phyloP scores from a whole-genome alignment of 2,888 invertebrate species.

The Creontiades dilutus region DNA sequence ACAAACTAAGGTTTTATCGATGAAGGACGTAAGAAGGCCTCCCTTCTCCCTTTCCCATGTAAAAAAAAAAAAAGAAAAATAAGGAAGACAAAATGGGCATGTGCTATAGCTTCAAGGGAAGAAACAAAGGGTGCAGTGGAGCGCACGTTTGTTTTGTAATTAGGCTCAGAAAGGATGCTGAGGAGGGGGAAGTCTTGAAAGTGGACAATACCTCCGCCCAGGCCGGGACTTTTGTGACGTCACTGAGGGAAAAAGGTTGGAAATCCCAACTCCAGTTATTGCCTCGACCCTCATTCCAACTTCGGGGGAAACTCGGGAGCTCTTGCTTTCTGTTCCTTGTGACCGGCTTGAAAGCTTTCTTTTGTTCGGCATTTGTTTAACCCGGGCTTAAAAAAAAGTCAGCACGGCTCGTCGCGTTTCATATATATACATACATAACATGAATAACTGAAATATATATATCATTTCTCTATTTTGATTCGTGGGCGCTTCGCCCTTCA shows the following conservation, averaged over 20 bases:
- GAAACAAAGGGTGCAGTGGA: constrained; percentile 55
- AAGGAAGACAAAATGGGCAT: constrained; percentile 32
- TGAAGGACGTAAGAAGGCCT: constrained; percentile 45
- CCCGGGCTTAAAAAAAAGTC: neutral
- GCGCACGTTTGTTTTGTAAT: constrained; percentile 63
- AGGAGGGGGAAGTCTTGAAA: constrained; percentile 3
- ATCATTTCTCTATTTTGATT: no score
- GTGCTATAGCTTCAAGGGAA: constrained; percentile 26
- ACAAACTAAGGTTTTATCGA: constrained; percentile 49
- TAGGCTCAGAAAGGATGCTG: constrained; percentile 44
- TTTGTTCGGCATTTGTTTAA: constrained; percentile 34
- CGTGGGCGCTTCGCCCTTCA: no score
- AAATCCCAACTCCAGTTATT: constrained; percentile 51
- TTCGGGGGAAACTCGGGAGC: neutral
- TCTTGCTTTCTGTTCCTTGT: constrained; percentile 21
- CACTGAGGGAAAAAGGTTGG: neutral
- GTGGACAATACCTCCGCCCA: constrained; percentile 38
- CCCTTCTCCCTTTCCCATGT: neutral
- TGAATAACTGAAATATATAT: no score
- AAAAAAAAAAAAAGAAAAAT: constrained; percentile 25
- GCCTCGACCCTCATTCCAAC: constrained; percentile 28
- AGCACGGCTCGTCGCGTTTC: neutral
- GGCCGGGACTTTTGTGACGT: constrained; percentile 4
- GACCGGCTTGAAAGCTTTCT: constrained; percentile 42
- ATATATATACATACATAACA: neutral